Conservation (phyloP, 2,113 vertebrate genomes). For the Nicator chloris region DNA sequence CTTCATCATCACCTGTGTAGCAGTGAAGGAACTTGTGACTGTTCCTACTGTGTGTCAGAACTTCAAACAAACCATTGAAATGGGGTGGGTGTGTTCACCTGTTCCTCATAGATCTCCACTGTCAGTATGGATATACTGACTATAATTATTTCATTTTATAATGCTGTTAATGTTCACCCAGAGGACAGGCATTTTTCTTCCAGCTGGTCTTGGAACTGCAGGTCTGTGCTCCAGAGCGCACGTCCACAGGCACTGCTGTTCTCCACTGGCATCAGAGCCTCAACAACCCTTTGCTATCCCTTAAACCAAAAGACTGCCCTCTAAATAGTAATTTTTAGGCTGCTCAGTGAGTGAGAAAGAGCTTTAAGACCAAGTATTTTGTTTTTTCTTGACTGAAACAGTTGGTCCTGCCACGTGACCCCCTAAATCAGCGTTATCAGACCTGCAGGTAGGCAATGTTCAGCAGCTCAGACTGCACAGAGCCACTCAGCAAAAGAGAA, state of each 20-base stretch:
- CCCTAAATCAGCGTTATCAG: neutral
- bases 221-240: neutral
- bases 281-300: neutral
- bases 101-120: neutral
- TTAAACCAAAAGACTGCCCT: neutral
- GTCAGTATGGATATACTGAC: neutral
- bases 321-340: neutral
- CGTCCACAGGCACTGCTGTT: rapidly evolving
- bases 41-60: neutral
- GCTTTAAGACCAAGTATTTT: neutral
- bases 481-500: neutral
- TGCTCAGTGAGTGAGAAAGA: neutral
- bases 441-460: neutral
- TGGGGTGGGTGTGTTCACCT: neutral
- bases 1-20: neutral
- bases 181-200: neutral
- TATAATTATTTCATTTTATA: neutral
- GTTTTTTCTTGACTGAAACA: neutral
- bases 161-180: neutral
- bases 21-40: neutral
- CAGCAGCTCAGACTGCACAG: neutral
- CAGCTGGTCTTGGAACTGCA: neutral
- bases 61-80: neutral
- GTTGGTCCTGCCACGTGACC: neutral
- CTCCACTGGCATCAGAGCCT: neutral